Base-by-base conservation (phyloP, 2,113 vertebrate species). In the Cottus gobio region DNA sequence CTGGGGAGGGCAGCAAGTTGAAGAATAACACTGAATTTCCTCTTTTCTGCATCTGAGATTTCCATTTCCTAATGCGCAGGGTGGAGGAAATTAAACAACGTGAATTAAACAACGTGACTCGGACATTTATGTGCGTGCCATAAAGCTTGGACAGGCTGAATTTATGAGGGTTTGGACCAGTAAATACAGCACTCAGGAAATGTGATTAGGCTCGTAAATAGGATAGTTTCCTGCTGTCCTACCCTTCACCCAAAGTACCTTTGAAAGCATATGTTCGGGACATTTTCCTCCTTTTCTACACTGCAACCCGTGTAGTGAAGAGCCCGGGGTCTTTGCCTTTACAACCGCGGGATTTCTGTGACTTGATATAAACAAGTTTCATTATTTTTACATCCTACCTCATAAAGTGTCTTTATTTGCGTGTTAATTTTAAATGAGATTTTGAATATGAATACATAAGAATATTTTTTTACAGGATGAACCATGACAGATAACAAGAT, bases 181-280 rank as follows among this genome's bases (percentile, higher is more conserved):
- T 92, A 92, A 93, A 92, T 91, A 93, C 87, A 82, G 89, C 90
- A 84, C 90, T 91, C 89, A 85, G 92, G 88, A 93, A 93, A 93
- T 93, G 91, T 93, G 93, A 94, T 93, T 90, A 89, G 85, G 67
- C 90, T 89, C 90, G 68, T 93, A 91, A 94, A 93, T 84, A 87
- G 79, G 76, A 81, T 84, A 83, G 84, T 84, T 82, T 88, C 88
- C 85, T 22, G 18, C 84, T 90, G 88, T 90, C 71, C 84, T 85
- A 83, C 85, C 75, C 87, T 92, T 90, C 84, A 91, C 85, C 91
- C 67, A 71, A 85, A 87, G 79, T 71, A 82, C 82, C 85, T 81
- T 72, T 3, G 18, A 84, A 89, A 84, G 82, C 90, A 87, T 79
- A 87, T 91, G 84, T 85, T 84, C 4, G 2, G 71, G 69, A 71